These are phyloP conservation scores for Hypocryptadius cinnamomeus DNA, from an alignment of 2,113 vertebrate species.

Conservation along the genomic window DNA sequence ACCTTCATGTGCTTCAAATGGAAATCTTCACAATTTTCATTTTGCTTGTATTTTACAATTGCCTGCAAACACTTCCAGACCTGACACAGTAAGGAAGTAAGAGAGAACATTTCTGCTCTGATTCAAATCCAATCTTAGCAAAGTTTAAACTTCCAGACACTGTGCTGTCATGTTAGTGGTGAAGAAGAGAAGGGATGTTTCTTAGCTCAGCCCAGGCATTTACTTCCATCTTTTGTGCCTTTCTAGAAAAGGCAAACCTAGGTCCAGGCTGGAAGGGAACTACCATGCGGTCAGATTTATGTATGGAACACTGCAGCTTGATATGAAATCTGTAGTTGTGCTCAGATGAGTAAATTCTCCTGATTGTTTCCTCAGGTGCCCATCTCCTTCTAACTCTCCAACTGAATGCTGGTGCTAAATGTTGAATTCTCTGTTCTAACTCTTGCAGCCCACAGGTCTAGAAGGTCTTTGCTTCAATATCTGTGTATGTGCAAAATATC, in stretches of 20 bases:
- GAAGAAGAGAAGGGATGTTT: background rate
- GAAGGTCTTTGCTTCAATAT: background rate
- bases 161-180: background rate
- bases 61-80: background rate
- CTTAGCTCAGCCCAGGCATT: background rate
- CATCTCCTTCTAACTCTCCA: background rate
- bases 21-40: background rate
- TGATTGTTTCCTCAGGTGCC: background rate
- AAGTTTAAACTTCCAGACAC: background rate
- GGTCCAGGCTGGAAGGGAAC: background rate
- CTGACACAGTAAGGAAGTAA: background rate
- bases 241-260: background rate
- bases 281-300: background rate
- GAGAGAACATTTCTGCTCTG: background rate
- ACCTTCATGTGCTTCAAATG: background rate
- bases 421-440: background rate
- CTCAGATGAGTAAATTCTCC: background rate
- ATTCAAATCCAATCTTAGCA: background rate
- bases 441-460: background rate
- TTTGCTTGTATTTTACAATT: background rate
- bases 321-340: background rate
- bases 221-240: background rate
- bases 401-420: background rate
- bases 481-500: background rate
- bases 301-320: background rate